A percentile compares a stretch with the other conserved stretches of the same genome.
phyloP scores from a whole-genome alignment of 2,113 vertebrate species.

The Electrona antarctica region DNA sequence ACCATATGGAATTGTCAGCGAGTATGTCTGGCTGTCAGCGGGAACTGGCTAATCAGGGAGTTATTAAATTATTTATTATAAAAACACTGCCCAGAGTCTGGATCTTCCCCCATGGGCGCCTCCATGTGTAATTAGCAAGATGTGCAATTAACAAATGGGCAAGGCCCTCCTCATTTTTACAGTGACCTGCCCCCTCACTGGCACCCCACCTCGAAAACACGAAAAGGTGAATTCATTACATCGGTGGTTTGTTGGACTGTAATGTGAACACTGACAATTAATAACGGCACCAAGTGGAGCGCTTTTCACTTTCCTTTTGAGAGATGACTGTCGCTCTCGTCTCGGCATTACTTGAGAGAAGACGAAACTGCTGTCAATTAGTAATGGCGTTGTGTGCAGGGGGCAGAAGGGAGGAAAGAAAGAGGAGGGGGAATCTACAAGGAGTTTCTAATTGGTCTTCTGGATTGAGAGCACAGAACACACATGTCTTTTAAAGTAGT shows the following conservation, averaged over 20 bases:
- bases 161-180: conserved; percentile 22
- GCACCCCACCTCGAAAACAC: conserved; percentile 30
- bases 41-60: conserved; percentile 48
- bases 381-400: conserved; percentile 34
- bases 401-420: conserved; percentile 12
- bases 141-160: conserved; percentile 35
- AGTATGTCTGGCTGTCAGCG: conserved; percentile 42
- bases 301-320: conserved; percentile 31
- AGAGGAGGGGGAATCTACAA: conserved; percentile 25
- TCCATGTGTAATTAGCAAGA: conserved; percentile 66
- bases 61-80: conserved; percentile 74
- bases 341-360: conserved; percentile 28
- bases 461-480: conserved; percentile 26
- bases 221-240: conserved; percentile 43
- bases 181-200: conserved; percentile 22
- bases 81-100: conserved; percentile 42
- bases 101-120: conserved; percentile 27
- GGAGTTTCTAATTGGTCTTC: conserved; percentile 64
- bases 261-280: conserved; percentile 59
- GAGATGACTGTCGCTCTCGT: conserved; percentile 27
- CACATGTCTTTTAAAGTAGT: conserved; percentile 41
- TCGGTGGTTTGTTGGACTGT: conserved; percentile 35
- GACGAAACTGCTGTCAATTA: conserved; percentile 49
- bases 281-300: conserved; percentile 28
- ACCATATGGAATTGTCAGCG: conserved; percentile 36